Evolutionary conservation across 1,140 invertebrate species (phyloP), one percentile per base, ranked within the genome.

Genomic region (Drosophila athabasca): DNA sequence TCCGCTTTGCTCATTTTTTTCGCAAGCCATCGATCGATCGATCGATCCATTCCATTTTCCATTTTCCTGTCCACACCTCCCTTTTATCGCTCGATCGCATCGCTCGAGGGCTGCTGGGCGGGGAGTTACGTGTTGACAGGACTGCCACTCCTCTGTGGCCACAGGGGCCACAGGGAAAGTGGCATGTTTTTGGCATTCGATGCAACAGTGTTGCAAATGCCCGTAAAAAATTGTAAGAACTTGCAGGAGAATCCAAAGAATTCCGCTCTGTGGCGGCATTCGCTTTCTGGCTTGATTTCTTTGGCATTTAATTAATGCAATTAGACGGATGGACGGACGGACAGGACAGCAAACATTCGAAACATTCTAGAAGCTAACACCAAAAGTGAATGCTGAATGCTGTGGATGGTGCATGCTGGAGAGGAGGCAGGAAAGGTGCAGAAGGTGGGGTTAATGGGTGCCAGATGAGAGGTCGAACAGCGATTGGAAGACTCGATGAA

Each of bases 21-120:
- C 15, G 31, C 65, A 29, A 50, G 55, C 76, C 52, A 53, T 70
- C 81, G 76, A 80, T 84, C 77, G 52, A 53, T 70, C 81, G 76
- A 80, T 84, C 80, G 13, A 7, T 31, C 65, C 26, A 17, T 53
- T 11, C 57, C n/a, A 51, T 44, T 13, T 64, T 17, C 31, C 35
- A 41, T 41, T 44, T 43, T 60, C 61, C n/a, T 26, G 7, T 65
- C 9, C 22, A 22, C 44, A 15, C 29, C 19, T 35, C 26, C 31
- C 11, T 22, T 35, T 7, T 26, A 26, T 26, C 24, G 24, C 24
- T 26, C 2, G 24, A 11, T 24, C 17, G 17, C 26, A 15, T 44
- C n/a, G 26, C 29, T 3, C 11, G n/a, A 24, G 11, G 39, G 11
- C 19, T 26, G 26, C 54, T 39, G 15, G 17, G 35, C 44, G 35